Percentiles rank a stretch among this genome's conserved stretches.
Conservation (phyloP, 2,888 invertebrate genomes). For the Spodoptera littoralis region DNA sequence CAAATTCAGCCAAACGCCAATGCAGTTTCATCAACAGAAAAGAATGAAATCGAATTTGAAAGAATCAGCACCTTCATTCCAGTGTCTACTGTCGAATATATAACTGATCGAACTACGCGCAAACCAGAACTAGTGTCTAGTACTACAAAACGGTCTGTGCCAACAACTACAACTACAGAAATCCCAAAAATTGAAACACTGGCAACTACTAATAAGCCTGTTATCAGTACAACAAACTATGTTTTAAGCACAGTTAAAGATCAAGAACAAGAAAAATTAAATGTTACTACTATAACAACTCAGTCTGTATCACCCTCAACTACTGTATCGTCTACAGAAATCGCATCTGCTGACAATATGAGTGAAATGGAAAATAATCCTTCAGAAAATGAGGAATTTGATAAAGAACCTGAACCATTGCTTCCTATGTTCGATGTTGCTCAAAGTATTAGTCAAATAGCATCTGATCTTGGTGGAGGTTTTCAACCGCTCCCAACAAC, state of each 20-base stretch:
- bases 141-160: slow-evolving; percentile 50
- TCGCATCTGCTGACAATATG: slow-evolving; percentile 62
- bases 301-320: slow-evolving; percentile 84
- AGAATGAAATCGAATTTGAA: slow-evolving; percentile 66
- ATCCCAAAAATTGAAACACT: slow-evolving; percentile 22
- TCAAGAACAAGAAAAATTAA: slow-evolving; percentile 69
- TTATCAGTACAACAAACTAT: slow-evolving; percentile 50
- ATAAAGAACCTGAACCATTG: slow-evolving; percentile 64
- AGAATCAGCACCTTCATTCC: slow-evolving; percentile 78
- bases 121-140: slow-evolving; percentile 61
- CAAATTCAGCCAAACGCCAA: slow-evolving; percentile 55
- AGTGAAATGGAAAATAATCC: slow-evolving; percentile 45
- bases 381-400: slow-evolving; percentile 34
- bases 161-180: slow-evolving; percentile 47
- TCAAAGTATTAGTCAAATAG: slow-evolving; percentile 86
- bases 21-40: slow-evolving; percentile 63
- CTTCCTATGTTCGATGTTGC: slow-evolving; percentile 82
- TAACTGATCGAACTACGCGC: slow-evolving; percentile 69
- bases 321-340: slow-evolving; percentile 75
- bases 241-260: slow-evolving; percentile 56
- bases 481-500: slow-evolving; percentile 78
- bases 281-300: slow-evolving; percentile 80
- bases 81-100: slow-evolving; percentile 70
- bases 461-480: slow-evolving; percentile 80
- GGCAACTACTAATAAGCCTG: slow-evolving; percentile 53